These are phyloP conservation scores for Palaemon carinicauda DNA, from an alignment of 1,140 invertebrate species.

Conservation along the genomic window DNA sequence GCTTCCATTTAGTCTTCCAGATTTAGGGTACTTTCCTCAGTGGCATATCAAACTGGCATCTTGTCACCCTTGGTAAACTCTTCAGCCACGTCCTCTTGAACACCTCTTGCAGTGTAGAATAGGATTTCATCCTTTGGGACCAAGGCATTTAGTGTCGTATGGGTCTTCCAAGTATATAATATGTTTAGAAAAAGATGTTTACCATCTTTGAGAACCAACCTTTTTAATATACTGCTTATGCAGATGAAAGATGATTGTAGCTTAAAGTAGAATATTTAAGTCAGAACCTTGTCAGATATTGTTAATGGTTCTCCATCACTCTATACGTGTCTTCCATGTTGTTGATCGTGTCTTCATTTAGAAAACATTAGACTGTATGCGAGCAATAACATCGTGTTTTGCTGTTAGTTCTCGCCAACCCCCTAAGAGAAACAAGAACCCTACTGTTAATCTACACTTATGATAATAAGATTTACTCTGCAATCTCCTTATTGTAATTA, in stretches of 20 bases:
- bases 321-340: constrained; percentile 48
- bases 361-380: constrained; percentile 52
- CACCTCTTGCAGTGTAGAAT: not conserved
- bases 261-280: too few relatives aligned
- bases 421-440: not conserved
- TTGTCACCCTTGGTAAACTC: not conserved
- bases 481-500: too few relatives aligned
- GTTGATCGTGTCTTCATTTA: constrained; percentile 49
- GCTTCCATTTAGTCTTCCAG: constrained; percentile 47
- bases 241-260: too few relatives aligned
- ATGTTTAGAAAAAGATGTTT: not conserved
- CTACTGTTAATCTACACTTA: not conserved
- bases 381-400: constrained; percentile 50
- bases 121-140: constrained; percentile 26
- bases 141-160: constrained; percentile 28
- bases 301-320: not conserved
- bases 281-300: not conserved
- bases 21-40: constrained; percentile 31
- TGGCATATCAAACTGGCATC: not conserved
- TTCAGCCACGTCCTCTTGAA: not conserved
- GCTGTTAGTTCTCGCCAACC: not conserved
- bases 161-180: constrained; percentile 33
- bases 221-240: too few relatives aligned
- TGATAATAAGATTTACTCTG: not conserved
- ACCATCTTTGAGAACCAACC: not conserved